These are phyloP conservation scores for Mamestra brassicae DNA, from an alignment of 2,888 invertebrate species.

Conservation along the genomic window DNA sequence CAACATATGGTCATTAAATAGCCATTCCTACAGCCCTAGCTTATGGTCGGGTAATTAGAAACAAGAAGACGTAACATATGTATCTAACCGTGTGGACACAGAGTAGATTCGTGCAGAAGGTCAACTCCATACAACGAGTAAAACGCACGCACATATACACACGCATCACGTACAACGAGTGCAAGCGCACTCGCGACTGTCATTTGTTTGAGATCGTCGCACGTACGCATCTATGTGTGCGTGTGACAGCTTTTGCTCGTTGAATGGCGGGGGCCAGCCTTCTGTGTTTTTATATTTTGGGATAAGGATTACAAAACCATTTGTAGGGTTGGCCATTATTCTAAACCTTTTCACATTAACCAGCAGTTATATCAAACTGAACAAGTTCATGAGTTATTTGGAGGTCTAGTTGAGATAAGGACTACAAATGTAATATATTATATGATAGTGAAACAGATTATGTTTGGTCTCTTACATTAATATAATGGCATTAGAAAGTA, in stretches of 20 bases:
- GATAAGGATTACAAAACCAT: slow-evolving; percentile 45
- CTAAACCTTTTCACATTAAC: slow-evolving; percentile 51
- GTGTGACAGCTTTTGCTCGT: neutral
- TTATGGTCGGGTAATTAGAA: slow-evolving; percentile 52
- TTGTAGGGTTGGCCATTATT: slow-evolving; percentile 46
- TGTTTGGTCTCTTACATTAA: slow-evolving; percentile 5
- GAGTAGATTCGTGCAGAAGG: neutral
- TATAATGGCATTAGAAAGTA: neutral
- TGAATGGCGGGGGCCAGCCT: neutral
- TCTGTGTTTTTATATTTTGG: slow-evolving; percentile 10
- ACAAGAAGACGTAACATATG: slow-evolving; percentile 29
- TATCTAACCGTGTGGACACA: neutral
- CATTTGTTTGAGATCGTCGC: neutral
- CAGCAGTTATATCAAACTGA: slow-evolving; percentile 23
- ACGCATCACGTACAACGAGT: neutral
- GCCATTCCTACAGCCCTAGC: slow-evolving; percentile 34
- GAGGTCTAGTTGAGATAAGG: slow-evolving; percentile 1
- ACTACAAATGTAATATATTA: neutral
- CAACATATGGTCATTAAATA: slow-evolving; percentile 40
- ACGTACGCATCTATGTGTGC: neutral
- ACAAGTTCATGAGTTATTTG: slow-evolving; percentile 45
- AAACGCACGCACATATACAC: neutral
- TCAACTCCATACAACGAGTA: neutral
- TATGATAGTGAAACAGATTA: slow-evolving; percentile 1
- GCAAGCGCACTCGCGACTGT: neutral